phyloP scores from a whole-genome alignment of 2,888 invertebrate genomes.

The Drosophila fungiperda region DNA sequence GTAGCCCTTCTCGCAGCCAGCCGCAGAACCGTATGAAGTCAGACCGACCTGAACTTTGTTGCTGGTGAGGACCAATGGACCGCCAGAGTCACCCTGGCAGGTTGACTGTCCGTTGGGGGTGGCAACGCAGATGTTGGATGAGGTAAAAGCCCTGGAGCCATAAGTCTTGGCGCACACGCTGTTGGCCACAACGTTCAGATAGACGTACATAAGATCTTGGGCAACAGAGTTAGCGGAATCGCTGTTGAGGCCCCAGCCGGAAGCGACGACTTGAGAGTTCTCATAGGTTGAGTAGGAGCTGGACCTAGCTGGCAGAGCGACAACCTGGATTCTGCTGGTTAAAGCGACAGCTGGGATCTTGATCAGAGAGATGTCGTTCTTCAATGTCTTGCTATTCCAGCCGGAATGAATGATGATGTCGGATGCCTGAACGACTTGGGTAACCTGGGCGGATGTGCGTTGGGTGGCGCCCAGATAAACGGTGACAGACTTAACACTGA shows the following conservation, averaged over 20 bases:
- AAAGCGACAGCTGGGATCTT: slow-evolving; percentile 46
- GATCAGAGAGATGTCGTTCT: slow-evolving; percentile 75
- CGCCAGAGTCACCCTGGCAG: slow-evolving; percentile 83
- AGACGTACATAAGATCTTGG: slow-evolving; percentile 42
- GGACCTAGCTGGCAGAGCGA: slow-evolving; percentile 41
- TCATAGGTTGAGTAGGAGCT: slow-evolving; percentile 52
- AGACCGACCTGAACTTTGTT: slow-evolving; percentile 66
- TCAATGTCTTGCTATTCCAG: slow-evolving; percentile 56
- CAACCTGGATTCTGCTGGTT: slow-evolving; percentile 18
- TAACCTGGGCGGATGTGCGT: slow-evolving; percentile 65
- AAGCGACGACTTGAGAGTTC: slow-evolving; percentile 34
- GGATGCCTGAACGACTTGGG: slow-evolving; percentile 28
- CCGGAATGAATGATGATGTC: slow-evolving; percentile 82
- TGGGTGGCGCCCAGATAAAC: slow-evolving; percentile 73
- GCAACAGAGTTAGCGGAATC: slow-evolving; percentile 70
- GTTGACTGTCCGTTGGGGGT: slow-evolving; percentile 65
- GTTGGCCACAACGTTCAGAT: slow-evolving; percentile 73
- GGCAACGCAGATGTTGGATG: slow-evolving; percentile 61
- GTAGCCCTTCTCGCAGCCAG: slow-evolving; percentile 73
- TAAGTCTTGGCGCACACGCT: slow-evolving; percentile 81
- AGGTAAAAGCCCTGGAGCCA: slow-evolving; percentile 68
- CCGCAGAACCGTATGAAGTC: slow-evolving; percentile 77
- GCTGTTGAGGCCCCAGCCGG: slow-evolving; percentile 72
- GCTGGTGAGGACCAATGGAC: slow-evolving; percentile 70
- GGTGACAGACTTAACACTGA: slow-evolving; percentile 59